Evolutionary conservation across 2,888 invertebrate genomes (phyloP).

Genomic region (Cenopis cana): DNA sequence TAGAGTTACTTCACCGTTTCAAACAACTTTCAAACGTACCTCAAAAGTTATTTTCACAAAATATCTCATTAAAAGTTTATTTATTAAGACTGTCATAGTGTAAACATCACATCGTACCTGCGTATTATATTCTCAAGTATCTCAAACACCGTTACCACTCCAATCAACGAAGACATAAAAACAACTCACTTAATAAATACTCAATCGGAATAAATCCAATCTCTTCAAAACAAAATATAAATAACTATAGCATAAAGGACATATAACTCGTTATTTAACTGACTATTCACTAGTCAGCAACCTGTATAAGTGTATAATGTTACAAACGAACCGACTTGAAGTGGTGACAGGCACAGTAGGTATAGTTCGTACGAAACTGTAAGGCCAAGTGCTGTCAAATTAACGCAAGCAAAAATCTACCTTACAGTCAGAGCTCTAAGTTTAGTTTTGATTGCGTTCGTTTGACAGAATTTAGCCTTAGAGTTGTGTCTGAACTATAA

Average conservation of each 20-base stretch:
- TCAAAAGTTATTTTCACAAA: background rate
- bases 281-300: slow-evolving; percentile 26
- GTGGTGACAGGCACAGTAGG: slow-evolving; percentile 14
- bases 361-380: too few relatives aligned
- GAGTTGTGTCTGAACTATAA: too few relatives aligned
- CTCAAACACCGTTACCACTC: background rate
- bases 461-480: too few relatives aligned
- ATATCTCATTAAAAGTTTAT: background rate
- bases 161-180: slow-evolving; percentile 20
- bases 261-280: slow-evolving; percentile 23
- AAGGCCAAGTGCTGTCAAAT: too few relatives aligned
- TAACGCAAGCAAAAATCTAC: too few relatives aligned
- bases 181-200: slow-evolving; percentile 11
- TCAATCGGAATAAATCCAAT: slow-evolving; percentile 17
- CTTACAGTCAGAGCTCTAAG: too few relatives aligned
- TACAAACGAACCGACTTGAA: slow-evolving; percentile 22
- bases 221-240: slow-evolving; percentile 1
- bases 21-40: background rate
- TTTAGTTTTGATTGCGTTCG: too few relatives aligned
- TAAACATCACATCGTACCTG: slow-evolving; percentile 1
- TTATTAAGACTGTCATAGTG: background rate
- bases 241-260: background rate
- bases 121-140: slow-evolving; percentile 5
- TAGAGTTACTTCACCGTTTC: too few relatives aligned
- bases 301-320: slow-evolving; percentile 42